phyloP scores from a whole-genome alignment of 2,113 vertebrate species.

The Formicarius rufipectus region DNA sequence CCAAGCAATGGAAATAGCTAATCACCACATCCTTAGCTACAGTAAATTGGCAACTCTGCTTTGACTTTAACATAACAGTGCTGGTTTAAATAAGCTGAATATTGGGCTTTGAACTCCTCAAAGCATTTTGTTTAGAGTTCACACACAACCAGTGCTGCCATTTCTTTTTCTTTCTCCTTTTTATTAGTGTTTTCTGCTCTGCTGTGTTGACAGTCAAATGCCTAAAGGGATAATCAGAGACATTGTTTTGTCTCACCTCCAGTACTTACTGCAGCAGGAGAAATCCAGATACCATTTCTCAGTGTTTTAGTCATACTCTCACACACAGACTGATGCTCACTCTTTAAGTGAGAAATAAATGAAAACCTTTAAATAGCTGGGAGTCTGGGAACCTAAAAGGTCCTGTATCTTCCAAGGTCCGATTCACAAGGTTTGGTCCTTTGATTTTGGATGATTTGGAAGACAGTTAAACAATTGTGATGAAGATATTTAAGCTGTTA shows the following conservation, averaged over 20 bases:
- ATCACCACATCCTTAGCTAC: slow-evolving; percentile 1
- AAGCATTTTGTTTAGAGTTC: neutral
- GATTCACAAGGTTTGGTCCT: neutral
- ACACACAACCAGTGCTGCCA: neutral
- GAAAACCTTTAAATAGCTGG: neutral
- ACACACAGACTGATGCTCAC: neutral
- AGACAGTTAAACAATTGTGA: neutral
- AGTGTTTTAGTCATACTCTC: neutral
- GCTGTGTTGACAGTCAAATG: neutral
- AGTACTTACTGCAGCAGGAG: neutral
- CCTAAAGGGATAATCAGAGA: neutral
- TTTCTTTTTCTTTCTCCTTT: neutral
- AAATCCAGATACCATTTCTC: neutral
- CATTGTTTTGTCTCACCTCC: neutral
- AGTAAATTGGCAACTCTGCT: neutral
- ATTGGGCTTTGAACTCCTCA: neutral
- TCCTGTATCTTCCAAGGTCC: neutral
- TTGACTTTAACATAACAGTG: neutral
- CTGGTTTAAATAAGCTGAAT: slow-evolving; percentile 5
- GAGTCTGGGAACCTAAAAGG: neutral
- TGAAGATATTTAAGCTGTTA: neutral
- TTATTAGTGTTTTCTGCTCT: neutral
- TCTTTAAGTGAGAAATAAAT: neutral
- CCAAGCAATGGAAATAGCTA: neutral
- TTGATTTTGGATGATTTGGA: neutral